Percentiles rank a stretch among this genome's conserved stretches.
phyloP scores from a whole-genome alignment of 2,797 vertebrate genomes.

The Ciconia nigra region DNA sequence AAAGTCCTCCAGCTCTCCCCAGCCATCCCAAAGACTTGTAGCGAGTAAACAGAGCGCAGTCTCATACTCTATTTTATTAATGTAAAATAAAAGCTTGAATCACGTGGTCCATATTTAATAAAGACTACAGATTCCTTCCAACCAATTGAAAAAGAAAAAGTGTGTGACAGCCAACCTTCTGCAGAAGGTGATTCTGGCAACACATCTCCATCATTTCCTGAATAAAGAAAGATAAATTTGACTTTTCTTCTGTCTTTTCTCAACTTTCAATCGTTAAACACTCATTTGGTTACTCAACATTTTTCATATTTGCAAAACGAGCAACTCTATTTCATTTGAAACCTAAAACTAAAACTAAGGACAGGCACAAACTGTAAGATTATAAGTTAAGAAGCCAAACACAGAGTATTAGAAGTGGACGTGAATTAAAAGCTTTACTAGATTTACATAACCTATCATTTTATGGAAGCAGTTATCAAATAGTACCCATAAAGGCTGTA shows the following conservation, averaged over 20 bases:
- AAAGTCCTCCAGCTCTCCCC: not conserved
- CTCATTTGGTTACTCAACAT: accelerated
- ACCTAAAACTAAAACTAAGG: not conserved
- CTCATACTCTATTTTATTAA: not conserved
- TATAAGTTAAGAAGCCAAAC: not conserved
- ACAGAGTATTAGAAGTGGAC: not conserved
- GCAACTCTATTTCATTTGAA: not conserved
- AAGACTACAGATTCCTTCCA: not conserved
- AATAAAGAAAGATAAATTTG: not conserved
- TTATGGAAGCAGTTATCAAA: not conserved
- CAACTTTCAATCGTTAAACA: accelerated
- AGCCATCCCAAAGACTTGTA: no score
- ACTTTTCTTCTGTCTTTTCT: not conserved
- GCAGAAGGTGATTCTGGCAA: not conserved
- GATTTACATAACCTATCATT: not conserved
- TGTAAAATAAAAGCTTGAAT: not conserved
- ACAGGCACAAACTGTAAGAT: not conserved
- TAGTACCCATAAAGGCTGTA: not conserved
- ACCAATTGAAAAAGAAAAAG: not conserved
- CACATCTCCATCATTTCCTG: not conserved
- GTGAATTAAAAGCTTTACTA: not conserved
- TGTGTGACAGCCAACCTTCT: not conserved
- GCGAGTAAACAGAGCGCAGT: not conserved
- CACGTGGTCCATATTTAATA: not conserved
- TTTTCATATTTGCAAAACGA: not conserved